Evolutionary conservation across 2,888 invertebrate genomes (phyloP), one percentile per base, ranked within the genome.

Genomic region (Scaptomyza reducta): DNA sequence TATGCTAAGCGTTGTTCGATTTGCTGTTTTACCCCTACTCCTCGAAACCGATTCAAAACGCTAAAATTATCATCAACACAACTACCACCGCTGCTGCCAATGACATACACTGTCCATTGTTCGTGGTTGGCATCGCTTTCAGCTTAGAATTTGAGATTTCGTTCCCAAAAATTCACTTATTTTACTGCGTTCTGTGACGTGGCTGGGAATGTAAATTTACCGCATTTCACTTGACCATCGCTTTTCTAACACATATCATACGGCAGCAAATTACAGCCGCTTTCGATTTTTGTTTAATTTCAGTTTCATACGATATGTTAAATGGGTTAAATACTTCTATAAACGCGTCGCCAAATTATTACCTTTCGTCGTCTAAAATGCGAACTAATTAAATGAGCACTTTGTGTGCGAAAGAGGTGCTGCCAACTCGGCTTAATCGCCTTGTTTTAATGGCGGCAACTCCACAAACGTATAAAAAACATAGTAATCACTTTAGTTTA

Each of bases 301-400:
- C 13, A 59, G 56, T 60, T 62, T 67, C 50, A 66, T 71, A 61
- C 62, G 70, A 42, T 64, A 53, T 61, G 69, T 63, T 79, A 57
- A 50, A 55, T 63, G 51, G 56, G 29, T 70, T 25, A 70, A 79
- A 79, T 63, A 50, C 51, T 74, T 66, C 60, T 70, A 49, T 58
- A 69, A 87, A 77, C 83, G 84, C 88, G 88, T 87, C 88, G 75
- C 71, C 59, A 76, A 83, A 80, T 68, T 78, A 88, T 84, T 84
- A 84, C 84, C 88, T 84, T 74, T 88, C 85, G 87, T 87, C 88
- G 86, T 88, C 88, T 83, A 83, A 83, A 83, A 83, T 86, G 81
- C 84, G 88, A 88, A 87, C 82, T 82, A 82, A 82, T 88, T 76
- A 88, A 88, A 88, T 88, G 81, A 81, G 87, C 80, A 77, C 87